These are phyloP conservation scores for Podabrus alpinus DNA, from an alignment of 2,888 invertebrate genomes.

Conservation along the genomic window DNA sequence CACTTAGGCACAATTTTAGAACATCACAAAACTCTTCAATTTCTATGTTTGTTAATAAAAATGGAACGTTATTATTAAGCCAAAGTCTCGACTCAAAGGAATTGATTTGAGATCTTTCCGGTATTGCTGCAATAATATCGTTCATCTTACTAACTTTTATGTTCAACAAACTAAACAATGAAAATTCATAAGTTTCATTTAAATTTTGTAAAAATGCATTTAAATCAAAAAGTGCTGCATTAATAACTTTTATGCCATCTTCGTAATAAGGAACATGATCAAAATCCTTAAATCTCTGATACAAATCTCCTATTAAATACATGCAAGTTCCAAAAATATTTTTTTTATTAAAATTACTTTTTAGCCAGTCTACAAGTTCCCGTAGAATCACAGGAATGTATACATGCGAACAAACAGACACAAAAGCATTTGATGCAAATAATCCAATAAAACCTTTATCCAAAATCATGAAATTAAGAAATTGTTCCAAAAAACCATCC, in stretches of 20 bases:
- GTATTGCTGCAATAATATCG: constrained; percentile 20
- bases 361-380: constrained; percentile 10
- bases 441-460: neutral
- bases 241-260: constrained; percentile 15
- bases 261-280: constrained; percentile 11
- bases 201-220: constrained; percentile 20
- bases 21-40: constrained; percentile 19
- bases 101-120: constrained; percentile 4
- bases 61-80: constrained; percentile 39
- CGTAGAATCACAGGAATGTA: constrained; percentile 14
- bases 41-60: constrained; percentile 28
- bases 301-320: constrained; percentile 35
- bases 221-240: constrained; percentile 17
- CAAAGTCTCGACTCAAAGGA: constrained; percentile 34
- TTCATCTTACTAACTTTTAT: constrained; percentile 30
- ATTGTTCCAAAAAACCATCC: constrained; percentile 3
- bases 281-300: constrained; percentile 33
- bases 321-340: constrained; percentile 37
- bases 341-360: constrained; percentile 30
- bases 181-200: constrained; percentile 15
- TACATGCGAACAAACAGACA: constrained; percentile 8
- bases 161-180: constrained; percentile 36
- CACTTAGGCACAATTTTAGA: constrained; percentile 22
- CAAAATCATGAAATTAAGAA: constrained; percentile 3
- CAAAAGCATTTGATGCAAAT: constrained; percentile 21